Evolutionary conservation across 2,888 invertebrate species (phyloP), one percentile per base, ranked within the genome.

Genomic region (Tolmerus cingulatus): DNA sequence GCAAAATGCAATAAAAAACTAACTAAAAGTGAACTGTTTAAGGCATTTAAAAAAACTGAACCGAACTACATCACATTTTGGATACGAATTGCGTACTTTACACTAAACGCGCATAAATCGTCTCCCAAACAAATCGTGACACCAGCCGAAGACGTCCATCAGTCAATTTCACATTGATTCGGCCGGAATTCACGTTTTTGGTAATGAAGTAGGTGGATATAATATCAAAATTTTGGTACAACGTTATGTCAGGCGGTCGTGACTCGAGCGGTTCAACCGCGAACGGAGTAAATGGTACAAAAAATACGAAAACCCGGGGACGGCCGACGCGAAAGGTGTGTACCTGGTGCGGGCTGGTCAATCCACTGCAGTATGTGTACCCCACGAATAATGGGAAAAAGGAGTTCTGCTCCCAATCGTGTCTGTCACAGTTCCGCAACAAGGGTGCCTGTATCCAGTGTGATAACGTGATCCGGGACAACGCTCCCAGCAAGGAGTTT

Each of bases 321-420:
- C 95, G 97, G 90, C 97, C 97, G 87, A 96, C 97, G 16, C 97
- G 97, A 92, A 95, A 95, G 90, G 91, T 91, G 3, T 97, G 97
- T 92, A 97, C 97, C 27, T 97, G 97, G 97, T 97, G 97, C 91
- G 96, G 95, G 87, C 97, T 97, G 92, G 95, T 95, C 88, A 95
- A 96, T 89, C 96, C 96, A 2, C 92, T 98, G 86, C 97, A 97
- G 91, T 98, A 97, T 93, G 96, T 97, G 43, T 93, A 97, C 89
- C 98, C 97, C 12, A 96, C 96, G 2, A 43, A 96, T 90, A 96
- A 97, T 91, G 97, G 97, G 14, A 97, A 97, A 91, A 97, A 97
- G 91, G 97, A 97, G 91, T 98, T 98, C 92, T 98, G 98, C 92
- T 97, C 98, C 0, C 97, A 97, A 92, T 96, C 96, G 43, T 98